phyloP scores from a whole-genome alignment of 2,113 vertebrate genomes.

The Anolis sagrei region DNA sequence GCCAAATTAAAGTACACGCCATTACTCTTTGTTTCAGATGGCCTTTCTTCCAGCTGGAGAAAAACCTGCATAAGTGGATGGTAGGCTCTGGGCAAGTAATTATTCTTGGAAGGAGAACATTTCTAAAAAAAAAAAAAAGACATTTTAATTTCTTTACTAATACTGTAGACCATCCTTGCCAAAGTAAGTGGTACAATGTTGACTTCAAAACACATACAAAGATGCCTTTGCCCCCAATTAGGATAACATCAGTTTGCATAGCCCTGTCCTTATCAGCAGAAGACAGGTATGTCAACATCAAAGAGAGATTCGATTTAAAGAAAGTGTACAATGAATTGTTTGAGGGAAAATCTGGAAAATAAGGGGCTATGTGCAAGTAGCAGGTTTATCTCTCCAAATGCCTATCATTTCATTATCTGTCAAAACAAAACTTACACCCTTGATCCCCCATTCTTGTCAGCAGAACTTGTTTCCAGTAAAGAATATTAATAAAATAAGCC shows the following conservation, averaged over 20 bases:
- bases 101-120: not conserved
- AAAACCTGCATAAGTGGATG: not conserved
- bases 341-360: not conserved
- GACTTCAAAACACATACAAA: not conserved
- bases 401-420: not conserved
- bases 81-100: constrained; percentile 30
- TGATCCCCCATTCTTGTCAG: not conserved
- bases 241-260: not conserved
- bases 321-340: constrained; percentile 9
- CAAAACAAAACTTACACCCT: not conserved
- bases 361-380: constrained; percentile 4
- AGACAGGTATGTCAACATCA: not conserved
- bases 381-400: constrained; percentile 16
- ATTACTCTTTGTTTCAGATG: no score
- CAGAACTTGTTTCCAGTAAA: not conserved
- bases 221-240: not conserved
- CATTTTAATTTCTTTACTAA: not conserved
- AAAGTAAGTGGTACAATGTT: not conserved
- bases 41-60: no score
- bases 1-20: no score
- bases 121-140: not conserved
- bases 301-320: constrained; percentile 4
- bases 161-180: not conserved
- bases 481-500: not conserved
- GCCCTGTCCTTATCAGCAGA: not conserved